These are phyloP conservation scores for Mimachlamys varia DNA, from an alignment of 2,888 invertebrate genomes.

Conservation along the genomic window DNA sequence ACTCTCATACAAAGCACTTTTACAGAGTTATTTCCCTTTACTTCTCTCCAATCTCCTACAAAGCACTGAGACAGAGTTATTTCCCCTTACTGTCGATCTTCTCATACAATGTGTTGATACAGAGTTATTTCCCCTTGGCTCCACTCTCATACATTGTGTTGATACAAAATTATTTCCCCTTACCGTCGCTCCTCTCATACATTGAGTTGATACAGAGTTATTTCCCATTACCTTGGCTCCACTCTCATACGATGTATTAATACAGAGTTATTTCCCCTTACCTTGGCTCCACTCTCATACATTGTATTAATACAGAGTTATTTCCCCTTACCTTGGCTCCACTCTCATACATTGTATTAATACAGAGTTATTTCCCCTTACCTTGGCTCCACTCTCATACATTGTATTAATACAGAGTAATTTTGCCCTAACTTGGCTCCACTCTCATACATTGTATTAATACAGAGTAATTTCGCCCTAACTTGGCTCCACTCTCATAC, in stretches of 20 bases:
- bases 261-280: background rate
- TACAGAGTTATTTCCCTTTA: conserved; percentile 3
- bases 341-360: background rate
- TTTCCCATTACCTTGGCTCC: conserved; percentile 1
- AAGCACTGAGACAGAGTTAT: background rate
- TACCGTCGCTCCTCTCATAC: conserved; percentile 11
- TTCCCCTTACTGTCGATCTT: background rate
- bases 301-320: background rate
- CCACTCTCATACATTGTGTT: background rate
- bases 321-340: background rate
- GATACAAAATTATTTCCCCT: background rate
- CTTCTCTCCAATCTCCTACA: background rate
- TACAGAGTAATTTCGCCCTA: background rate
- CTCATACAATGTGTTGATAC: background rate
- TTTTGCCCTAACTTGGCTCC: background rate
- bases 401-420: background rate
- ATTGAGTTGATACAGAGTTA: background rate
- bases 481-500: background rate
- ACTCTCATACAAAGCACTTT: background rate
- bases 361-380: conserved; percentile 21
- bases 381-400: conserved; percentile 20
- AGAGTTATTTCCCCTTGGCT: background rate
- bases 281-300: background rate
- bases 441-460: background rate
- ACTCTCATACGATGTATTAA: background rate